phyloP scores from a whole-genome alignment of 2,888 invertebrate genomes.

The Drosophila stalkeri region DNA sequence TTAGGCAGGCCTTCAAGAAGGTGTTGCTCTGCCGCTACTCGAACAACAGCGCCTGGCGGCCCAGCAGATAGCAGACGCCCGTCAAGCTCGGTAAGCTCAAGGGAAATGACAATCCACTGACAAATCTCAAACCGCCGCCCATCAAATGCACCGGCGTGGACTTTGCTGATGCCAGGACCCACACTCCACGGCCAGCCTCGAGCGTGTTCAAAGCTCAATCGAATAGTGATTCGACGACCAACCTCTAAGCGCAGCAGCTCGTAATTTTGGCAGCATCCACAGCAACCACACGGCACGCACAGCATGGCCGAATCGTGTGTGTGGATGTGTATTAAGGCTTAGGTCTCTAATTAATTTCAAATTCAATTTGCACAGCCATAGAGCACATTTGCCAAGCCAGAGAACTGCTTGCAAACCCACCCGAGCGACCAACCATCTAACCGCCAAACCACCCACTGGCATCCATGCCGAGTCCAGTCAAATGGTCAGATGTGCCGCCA shows the following conservation, averaged over 20 bases:
- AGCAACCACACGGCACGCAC: constrained; percentile 2
- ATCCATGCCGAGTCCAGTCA: constrained; percentile 4
- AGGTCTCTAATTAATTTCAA: constrained; percentile 73
- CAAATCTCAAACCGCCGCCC: constrained; percentile 52
- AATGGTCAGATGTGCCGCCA: constrained; percentile 19
- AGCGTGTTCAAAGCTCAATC: constrained; percentile 43
- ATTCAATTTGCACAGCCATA: constrained; percentile 73
- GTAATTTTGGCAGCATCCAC: neutral
- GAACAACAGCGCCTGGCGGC: constrained; percentile 86
- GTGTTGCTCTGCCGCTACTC: constrained; percentile 92
- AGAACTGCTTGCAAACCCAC: constrained; percentile 10
- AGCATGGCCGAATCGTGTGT: constrained; percentile 3
- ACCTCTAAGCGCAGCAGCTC: constrained; percentile 33
- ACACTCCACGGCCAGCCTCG: neutral
- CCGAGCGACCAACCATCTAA: neutral
- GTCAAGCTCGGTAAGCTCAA: constrained; percentile 61
- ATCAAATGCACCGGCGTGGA: constrained; percentile 66
- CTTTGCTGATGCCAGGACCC: constrained; percentile 47
- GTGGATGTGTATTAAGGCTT: constrained; percentile 46
- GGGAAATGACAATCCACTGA: constrained; percentile 20
- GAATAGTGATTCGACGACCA: constrained; percentile 39
- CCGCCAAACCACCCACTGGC: neutral
- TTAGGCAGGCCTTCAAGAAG: constrained; percentile 95
- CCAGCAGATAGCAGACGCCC: constrained; percentile 86
- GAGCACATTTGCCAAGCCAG: constrained; percentile 33